Base-by-base conservation (phyloP, 2,888 invertebrate genomes). In the Athripsodes cinereus region DNA sequence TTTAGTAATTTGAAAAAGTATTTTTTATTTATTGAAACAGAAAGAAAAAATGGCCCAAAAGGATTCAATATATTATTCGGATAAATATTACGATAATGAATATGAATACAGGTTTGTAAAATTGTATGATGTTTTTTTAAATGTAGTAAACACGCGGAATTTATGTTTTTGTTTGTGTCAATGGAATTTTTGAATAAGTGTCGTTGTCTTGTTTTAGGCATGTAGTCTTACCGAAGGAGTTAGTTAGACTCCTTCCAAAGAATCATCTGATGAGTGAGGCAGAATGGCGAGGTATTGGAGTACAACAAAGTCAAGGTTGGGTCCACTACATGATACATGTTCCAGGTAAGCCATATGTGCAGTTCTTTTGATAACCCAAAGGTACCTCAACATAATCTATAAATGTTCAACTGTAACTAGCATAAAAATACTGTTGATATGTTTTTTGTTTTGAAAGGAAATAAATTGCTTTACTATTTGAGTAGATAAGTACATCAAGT, bases 271-370 rank as follows among this genome's bases (percentile, higher is more conserved):
- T 97, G 94, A 82, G 90, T 0, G 97, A 97, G 73, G 78, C 84
- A 50, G 96, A 97, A 75, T 97, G 97, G 97, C 83, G 97, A 68
- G 80, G 86, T 57, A 88, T 97, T 63, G 97, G 97, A 1, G 94
- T 97, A 0, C 95, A 96, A 72, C 97, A 97, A 72, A 95, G 95
- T 68, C 90, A 91, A 67, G 96, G 96, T 53, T 97, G 97, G 97
- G 84, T 93, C 13, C 96, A 97, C 74, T 97, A 96, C 68, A 96
- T 97, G 96, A 88, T 87, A 64, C 96, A 97, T 73, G 85, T 90
- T 68, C 97, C 97, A 70, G 93, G 92, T 92, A 75, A 26, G 26
- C 10, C 3, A 26, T n/a, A n/a, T n/a, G n/a, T n/a, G n/a, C n/a
- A n/a, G n/a, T n/a, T n/a, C n/a, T n/a, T n/a, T n/a, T n/a, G n/a